Percentiles rank a stretch among this genome's conserved stretches.
Evolutionary conservation across 2,113 vertebrate species (phyloP).

Genomic region (Mus spicilegus): DNA sequence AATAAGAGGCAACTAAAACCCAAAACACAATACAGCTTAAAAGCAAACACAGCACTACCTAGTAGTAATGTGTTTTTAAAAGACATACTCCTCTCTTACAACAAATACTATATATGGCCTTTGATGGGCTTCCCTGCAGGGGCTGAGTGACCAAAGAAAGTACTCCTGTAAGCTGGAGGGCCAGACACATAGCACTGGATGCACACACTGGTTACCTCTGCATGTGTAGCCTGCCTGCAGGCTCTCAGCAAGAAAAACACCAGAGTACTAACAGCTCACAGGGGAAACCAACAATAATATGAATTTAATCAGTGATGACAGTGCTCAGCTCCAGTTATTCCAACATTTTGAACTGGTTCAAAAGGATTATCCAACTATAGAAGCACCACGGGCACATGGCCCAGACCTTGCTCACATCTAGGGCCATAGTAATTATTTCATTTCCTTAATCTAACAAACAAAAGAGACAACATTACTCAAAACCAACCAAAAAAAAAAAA

Average conservation of each 20-base stretch:
- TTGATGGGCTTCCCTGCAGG: neutral
- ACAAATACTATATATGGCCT: neutral
- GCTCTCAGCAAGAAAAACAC: neutral
- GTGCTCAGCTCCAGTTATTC: neutral
- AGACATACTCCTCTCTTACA: neutral
- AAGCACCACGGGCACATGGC: neutral
- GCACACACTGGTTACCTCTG: neutral
- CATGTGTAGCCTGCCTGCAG: neutral
- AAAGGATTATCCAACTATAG: neutral
- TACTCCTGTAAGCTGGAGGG: neutral
- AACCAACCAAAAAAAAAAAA: neutral
- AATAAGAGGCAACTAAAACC: neutral
- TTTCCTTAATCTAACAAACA: neutral
- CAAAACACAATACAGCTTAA: neutral
- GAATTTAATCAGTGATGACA: neutral
- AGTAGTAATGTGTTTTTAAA: neutral
- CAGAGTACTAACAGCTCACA: neutral
- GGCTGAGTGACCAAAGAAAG: neutral
- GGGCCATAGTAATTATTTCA: neutral
- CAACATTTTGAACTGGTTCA: neutral
- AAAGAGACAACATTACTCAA: conserved; percentile 28
- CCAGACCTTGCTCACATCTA: neutral
- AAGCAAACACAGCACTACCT: neutral
- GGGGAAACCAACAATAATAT: neutral
- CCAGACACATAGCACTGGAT: neutral